Base-by-base conservation (phyloP, 2,797 vertebrate genomes). In the Lateolabrax maculatus region DNA sequence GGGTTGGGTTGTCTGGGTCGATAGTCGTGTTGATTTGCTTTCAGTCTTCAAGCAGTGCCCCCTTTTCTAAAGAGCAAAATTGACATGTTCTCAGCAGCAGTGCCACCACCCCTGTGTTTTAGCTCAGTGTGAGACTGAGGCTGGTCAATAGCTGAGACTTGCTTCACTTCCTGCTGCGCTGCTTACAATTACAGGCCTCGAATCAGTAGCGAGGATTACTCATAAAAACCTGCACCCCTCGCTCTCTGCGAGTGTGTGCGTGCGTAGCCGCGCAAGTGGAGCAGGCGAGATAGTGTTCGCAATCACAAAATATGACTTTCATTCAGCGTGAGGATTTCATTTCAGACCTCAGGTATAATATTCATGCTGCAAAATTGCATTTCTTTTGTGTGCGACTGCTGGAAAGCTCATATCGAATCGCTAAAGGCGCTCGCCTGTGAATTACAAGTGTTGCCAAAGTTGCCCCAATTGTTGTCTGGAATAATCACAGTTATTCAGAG, bases 51-150 rank as follows among this genome's bases (percentile, higher is more conserved):
- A 92, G 87, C 87, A 68, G 85, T 78, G 90, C 79, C 89, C n/a
- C 85, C 87, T 85, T 95, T 93, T 93, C 87, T 90, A 93, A 94
- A 94, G 93, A 93, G 93, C 92, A 93, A 87, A 92, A 94, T 94
- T 93, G 92, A 93, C 92, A 85, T 87, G 90, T 91, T 92, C 92
- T 89, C 92, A 89, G 92, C 84, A 7, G 91, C 85, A 49, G 77
- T 85, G 86, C 90, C 90, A 87, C 85, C 90, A 89, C 87, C 87
- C 84, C 87, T 75, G 86, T 90, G 85, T 92, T 90, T 89, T 85
- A 86, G 89, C 89, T 77, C 89, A 79, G 90, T 86, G 80, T 90
- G 91, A 84, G 83, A 83, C 85, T 61, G 69, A 60, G 39, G 76
- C 70, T 65, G 49, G 82, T 94, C 93, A 86, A 94, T 94, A 92